These are phyloP conservation scores for Oxyura jamaicensis DNA, from an alignment of 2,113 vertebrate genomes.

Conservation along the genomic window DNA sequence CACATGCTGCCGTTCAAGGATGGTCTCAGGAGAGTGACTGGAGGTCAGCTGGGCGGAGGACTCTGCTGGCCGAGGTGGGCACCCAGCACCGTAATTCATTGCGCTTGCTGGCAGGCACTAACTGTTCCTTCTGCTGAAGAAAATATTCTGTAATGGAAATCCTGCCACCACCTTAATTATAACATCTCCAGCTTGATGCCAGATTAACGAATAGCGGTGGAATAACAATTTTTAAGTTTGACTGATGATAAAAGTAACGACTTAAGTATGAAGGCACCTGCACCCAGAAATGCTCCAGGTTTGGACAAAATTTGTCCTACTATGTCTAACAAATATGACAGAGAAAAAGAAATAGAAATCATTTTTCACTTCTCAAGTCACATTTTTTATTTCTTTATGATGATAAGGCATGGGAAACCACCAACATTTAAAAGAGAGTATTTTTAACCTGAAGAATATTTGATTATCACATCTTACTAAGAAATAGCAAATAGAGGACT, in stretches of 20 bases:
- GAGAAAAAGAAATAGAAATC: background rate
- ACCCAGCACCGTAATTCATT: background rate
- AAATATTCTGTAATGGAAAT: conserved; percentile 12
- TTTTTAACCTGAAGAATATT: background rate
- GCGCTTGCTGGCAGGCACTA: background rate
- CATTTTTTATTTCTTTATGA: background rate
- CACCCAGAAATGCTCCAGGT: background rate
- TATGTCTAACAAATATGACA: background rate
- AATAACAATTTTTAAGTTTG: background rate
- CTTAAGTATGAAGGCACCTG: background rate
- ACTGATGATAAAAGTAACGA: background rate
- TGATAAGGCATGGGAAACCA: background rate
- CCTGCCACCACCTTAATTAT: conserved; percentile 29
- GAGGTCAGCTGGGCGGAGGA: background rate
- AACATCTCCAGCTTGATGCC: conserved; percentile 1
- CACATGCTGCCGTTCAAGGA: background rate
- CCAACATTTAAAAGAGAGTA: background rate
- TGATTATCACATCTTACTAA: background rate
- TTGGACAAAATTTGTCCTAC: background rate
- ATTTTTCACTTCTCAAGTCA: no score
- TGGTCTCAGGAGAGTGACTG: background rate
- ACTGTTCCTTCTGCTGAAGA: background rate
- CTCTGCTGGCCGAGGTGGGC: background rate
- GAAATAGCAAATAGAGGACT: background rate
- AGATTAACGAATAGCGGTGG: background rate